A percentile compares a stretch with the other conserved stretches of the same genome.
These are phyloP conservation scores for Labeo calbasu DNA, from an alignment of 2,797 vertebrate species.

Conservation along the genomic window DNA sequence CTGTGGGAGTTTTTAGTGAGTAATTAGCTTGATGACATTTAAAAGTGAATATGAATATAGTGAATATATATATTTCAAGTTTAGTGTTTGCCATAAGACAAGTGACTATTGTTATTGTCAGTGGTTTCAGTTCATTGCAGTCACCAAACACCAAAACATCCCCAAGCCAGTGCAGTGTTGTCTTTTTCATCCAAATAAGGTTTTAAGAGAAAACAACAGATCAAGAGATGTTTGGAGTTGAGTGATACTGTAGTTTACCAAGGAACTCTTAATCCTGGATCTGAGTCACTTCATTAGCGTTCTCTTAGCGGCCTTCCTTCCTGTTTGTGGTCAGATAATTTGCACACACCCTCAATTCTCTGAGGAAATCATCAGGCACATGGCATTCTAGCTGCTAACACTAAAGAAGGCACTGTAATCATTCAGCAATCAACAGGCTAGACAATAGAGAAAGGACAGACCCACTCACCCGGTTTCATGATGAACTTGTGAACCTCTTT, in stretches of 20 bases:
- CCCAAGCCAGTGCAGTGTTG: not conserved
- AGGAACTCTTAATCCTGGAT: constrained; percentile 42
- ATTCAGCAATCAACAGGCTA: not conserved
- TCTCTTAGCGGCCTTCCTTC: constrained; percentile 53
- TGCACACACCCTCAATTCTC: constrained; percentile 42
- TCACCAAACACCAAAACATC: constrained; percentile 38
- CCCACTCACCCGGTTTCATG: constrained; percentile 56
- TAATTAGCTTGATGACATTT: no score
- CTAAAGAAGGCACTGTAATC: not conserved
- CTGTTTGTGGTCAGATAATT: constrained; percentile 55
- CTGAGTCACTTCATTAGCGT: constrained; percentile 54
- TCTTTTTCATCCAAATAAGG: constrained; percentile 24
- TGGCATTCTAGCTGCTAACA: not conserved
- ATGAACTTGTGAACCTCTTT: constrained; percentile 80
- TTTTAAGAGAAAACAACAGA: constrained; percentile 12
- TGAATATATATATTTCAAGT: no score
- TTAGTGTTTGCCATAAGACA: no score
- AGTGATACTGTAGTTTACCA: constrained; percentile 23
- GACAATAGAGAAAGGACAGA: not conserved
- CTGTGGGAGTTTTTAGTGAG: no score
- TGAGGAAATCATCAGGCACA: constrained; percentile 13
- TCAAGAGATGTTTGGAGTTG: constrained; percentile 7
- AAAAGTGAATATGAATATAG: no score
- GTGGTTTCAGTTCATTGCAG: constrained; percentile 43
- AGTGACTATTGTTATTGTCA: not conserved